These are phyloP conservation scores for Pterostichus madidus DNA, from an alignment of 2,888 invertebrate genomes.

Conservation along the genomic window DNA sequence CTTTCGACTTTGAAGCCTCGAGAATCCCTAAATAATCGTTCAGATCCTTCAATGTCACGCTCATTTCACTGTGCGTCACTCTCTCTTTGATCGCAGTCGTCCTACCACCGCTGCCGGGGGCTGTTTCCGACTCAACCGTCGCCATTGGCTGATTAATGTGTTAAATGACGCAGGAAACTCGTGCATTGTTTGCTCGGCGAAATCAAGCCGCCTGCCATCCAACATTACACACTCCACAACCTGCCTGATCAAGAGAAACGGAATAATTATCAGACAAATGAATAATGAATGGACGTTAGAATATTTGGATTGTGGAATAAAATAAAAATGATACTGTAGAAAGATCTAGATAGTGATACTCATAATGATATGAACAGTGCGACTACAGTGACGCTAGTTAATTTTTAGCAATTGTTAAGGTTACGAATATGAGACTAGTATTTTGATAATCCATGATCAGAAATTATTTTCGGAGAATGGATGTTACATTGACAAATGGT, in stretches of 20 bases:
- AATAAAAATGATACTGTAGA: too few species aligned
- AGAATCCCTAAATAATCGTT: constrained; percentile 2
- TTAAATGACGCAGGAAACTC: constrained; percentile 35
- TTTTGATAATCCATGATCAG: too few species aligned
- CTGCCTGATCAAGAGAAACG: neutral
- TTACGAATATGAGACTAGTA: too few species aligned
- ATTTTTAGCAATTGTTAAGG: too few species aligned
- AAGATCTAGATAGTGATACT: too few species aligned
- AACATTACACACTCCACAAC: constrained; percentile 27
- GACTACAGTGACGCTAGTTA: too few species aligned
- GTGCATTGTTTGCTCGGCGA: constrained; percentile 27
- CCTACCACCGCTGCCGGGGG: too few species aligned
- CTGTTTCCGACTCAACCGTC: neutral
- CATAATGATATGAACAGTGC: too few species aligned
- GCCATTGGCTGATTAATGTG: constrained; percentile 29
- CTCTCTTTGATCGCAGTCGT: constrained; percentile 10
- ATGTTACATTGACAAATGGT: too few species aligned
- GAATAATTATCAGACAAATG: constrained; percentile 4
- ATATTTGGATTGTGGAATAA: too few species aligned
- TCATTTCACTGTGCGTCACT: constrained; percentile 5
- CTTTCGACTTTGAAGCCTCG: too few species aligned
- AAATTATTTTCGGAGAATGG: too few species aligned
- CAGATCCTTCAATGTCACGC: constrained; percentile 23
- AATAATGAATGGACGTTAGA: neutral
- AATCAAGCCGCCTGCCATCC: constrained; percentile 27